phyloP scores from a whole-genome alignment of 2,888 invertebrate genomes.

The Cryptosula pallasiana region DNA sequence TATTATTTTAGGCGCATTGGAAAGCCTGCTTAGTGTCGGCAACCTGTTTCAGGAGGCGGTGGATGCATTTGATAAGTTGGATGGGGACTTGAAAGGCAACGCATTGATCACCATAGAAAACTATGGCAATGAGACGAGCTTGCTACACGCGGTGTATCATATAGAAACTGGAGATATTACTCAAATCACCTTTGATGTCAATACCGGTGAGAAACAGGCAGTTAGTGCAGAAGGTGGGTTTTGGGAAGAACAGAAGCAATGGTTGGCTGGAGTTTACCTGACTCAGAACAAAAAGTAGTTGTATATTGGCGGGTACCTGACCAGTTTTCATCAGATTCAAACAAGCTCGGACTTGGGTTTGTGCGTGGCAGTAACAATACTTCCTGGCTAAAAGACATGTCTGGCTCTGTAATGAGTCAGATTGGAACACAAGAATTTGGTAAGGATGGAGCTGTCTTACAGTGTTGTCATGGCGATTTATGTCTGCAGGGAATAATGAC shows the following conservation, averaged over 20 bases:
- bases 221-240: neutral
- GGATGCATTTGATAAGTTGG: neutral
- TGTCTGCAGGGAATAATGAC: constrained; percentile 16
- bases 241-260: neutral
- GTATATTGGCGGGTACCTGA: neutral
- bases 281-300: neutral
- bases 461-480: neutral
- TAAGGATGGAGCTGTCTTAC: neutral
- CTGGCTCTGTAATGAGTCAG: too few species aligned
- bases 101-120: neutral
- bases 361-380: too few species aligned
- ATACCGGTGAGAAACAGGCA: neutral
- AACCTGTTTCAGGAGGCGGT: neutral
- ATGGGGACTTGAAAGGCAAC: neutral
- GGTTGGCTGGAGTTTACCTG: neutral
- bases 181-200: neutral
- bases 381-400: too few species aligned
- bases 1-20: neutral
- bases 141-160: neutral
- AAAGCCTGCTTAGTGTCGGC: neutral
- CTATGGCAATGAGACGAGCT: neutral
- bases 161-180: neutral
- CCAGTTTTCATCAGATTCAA: neutral
- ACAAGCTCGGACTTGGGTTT: neutral
- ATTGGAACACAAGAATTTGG: neutral